phyloP scores from a whole-genome alignment of 2,888 invertebrate species.

The Noctua comes region DNA sequence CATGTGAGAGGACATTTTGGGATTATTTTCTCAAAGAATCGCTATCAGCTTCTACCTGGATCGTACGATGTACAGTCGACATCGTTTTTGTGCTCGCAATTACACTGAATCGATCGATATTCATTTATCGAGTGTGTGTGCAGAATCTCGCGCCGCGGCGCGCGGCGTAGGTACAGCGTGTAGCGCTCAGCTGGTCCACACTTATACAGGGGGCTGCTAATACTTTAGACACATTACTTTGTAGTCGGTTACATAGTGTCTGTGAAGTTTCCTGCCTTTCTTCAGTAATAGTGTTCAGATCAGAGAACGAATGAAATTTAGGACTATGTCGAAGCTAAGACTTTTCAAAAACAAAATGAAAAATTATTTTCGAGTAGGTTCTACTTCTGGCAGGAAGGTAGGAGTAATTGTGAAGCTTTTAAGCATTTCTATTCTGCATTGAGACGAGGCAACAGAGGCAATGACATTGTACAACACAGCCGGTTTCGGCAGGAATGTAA shows the following conservation, averaged over 20 bases:
- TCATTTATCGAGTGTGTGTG: slow-evolving; percentile 70
- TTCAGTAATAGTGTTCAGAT: not conserved
- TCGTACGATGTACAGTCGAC: slow-evolving; percentile 51
- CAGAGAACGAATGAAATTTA: not conserved
- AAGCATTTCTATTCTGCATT: not conserved
- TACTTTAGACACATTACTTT: not conserved
- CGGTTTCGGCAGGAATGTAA: slow-evolving; percentile 13
- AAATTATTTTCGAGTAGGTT: not conserved
- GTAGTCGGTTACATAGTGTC: not conserved
- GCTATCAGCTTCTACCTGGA: slow-evolving; percentile 51
- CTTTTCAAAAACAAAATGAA: not conserved
- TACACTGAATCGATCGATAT: slow-evolving; percentile 75
- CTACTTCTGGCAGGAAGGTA: not conserved
- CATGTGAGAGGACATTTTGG: no score
- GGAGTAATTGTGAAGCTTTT: not conserved
- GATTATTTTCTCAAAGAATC: slow-evolving; percentile 26
- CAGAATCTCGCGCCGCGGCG: slow-evolving; percentile 57
- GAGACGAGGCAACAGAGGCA: not conserved
- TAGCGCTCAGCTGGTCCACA: slow-evolving; percentile 48
- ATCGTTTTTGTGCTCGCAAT: slow-evolving; percentile 72
- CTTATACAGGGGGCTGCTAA: slow-evolving; percentile 49
- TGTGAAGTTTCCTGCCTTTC: not conserved
- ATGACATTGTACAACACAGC: not conserved
- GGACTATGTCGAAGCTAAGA: not conserved
- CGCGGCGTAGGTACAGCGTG: slow-evolving; percentile 40